Conservation (phyloP, 2,797 vertebrate genomes). For the Orientallactaga sibirica region DNA sequence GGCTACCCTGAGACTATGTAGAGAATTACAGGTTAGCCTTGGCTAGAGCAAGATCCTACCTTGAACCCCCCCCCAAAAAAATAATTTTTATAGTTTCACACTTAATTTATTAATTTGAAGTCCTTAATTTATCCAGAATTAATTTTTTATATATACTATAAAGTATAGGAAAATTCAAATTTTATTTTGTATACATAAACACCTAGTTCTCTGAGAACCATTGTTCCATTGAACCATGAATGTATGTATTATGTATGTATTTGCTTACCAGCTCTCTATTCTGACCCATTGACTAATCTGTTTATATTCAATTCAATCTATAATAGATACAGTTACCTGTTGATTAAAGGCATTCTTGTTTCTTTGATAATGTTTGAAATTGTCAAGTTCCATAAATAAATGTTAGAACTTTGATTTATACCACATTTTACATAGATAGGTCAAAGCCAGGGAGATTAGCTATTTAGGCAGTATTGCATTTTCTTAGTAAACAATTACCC, state of each 20-base stretch:
- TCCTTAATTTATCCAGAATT: constrained; percentile 18
- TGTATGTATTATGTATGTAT: neutral
- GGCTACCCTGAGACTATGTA: no score
- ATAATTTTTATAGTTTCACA: neutral
- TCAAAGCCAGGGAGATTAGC: neutral
- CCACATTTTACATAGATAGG: neutral
- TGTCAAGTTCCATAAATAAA: constrained; percentile 41
- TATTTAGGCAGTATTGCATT: neutral
- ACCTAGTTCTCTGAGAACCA: neutral
- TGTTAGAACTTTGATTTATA: neutral
- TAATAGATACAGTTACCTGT: constrained; percentile 3
- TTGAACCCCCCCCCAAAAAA: no score
- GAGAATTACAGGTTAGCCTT: no score
- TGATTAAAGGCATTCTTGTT: neutral
- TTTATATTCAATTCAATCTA: neutral
- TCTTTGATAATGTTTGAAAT: neutral
- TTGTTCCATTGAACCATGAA: neutral
- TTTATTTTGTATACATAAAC: neutral
- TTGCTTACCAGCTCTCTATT: neutral
- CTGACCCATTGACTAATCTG: neutral
- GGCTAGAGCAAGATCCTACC: no score
- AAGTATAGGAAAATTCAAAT: neutral
- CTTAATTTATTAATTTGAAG: neutral
- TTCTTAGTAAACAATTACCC: neutral
- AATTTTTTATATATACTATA: neutral